Percentiles rank a stretch among this genome's conserved stretches.
phyloP scores from a whole-genome alignment of 2,797 vertebrate genomes.

The Malurus splendens region DNA sequence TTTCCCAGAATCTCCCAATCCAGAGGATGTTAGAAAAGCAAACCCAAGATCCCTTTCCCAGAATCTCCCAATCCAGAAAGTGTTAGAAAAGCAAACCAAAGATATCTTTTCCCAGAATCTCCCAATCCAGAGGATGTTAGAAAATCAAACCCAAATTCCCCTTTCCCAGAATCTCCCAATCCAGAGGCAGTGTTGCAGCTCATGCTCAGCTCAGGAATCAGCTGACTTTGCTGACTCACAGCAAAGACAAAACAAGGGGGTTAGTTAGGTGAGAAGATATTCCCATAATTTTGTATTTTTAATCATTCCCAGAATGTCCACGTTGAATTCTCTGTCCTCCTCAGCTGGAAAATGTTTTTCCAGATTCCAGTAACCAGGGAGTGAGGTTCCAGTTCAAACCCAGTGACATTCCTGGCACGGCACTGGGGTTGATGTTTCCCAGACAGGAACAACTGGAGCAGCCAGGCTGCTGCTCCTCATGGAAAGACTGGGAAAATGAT shows the following conservation, averaged over 20 bases:
- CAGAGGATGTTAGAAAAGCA: background rate
- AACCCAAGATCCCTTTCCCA: background rate
- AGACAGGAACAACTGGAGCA: background rate
- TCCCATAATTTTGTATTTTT: background rate
- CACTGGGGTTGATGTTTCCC: background rate
- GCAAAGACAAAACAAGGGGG: background rate
- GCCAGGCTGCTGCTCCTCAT: background rate
- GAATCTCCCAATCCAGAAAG: background rate
- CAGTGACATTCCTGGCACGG: background rate
- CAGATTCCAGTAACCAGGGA: slow-evolving; percentile 3
- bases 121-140: background rate
- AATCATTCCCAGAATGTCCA: background rate
- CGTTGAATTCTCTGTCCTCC: background rate
- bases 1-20: background rate
- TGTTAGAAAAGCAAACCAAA: background rate
- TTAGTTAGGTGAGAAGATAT: background rate
- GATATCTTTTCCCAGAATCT: background rate
- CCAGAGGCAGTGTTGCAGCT: background rate
- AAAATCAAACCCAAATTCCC: background rate
- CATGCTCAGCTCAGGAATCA: background rate
- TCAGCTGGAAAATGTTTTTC: background rate
- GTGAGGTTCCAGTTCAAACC: background rate
- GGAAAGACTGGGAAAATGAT: background rate
- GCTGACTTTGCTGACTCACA: background rate
- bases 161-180: background rate